A percentile compares a stretch with the other conserved stretches of the same genome.
These are phyloP conservation scores for Meghimatium bilineatum DNA, from an alignment of 2,888 invertebrate species.

Conservation along the genomic window DNA sequence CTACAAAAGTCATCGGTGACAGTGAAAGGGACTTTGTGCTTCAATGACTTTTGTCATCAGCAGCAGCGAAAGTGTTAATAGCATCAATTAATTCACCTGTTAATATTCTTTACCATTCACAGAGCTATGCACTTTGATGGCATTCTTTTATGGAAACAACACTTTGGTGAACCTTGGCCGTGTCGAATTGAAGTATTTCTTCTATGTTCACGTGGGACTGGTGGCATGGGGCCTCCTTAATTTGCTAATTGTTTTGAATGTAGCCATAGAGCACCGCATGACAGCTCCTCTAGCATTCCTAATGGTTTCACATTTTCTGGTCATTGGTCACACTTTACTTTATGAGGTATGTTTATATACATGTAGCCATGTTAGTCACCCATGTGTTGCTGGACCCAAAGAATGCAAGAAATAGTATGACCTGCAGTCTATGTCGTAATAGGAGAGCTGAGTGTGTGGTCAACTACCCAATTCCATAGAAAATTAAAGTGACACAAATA, in stretches of 20 bases:
- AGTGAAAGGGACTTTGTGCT: too few relatives aligned
- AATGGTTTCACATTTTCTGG: constrained; percentile 19
- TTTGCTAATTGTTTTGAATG: constrained; percentile 35
- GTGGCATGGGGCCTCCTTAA: constrained; percentile 43
- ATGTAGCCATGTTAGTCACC: too few relatives aligned
- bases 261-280: not conserved
- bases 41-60: too few relatives aligned
- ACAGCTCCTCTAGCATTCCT: constrained; percentile 33
- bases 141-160: constrained; percentile 38
- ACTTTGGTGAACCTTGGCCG: not conserved
- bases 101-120: not conserved
- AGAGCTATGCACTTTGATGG: not conserved
- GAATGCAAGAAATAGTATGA: too few relatives aligned
- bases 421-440: too few relatives aligned
- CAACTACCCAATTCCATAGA: too few relatives aligned
- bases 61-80: too few relatives aligned
- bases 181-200: constrained; percentile 46
- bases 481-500: too few relatives aligned
- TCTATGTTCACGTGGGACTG: constrained; percentile 45
- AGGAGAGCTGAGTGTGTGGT: too few relatives aligned
- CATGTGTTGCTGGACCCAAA: too few relatives aligned
- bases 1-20: too few relatives aligned
- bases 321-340: constrained; percentile 38
- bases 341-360: constrained; percentile 27
- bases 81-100: not conserved